phyloP scores from a whole-genome alignment of 2,797 vertebrate genomes.

The Siniperca obscura region DNA sequence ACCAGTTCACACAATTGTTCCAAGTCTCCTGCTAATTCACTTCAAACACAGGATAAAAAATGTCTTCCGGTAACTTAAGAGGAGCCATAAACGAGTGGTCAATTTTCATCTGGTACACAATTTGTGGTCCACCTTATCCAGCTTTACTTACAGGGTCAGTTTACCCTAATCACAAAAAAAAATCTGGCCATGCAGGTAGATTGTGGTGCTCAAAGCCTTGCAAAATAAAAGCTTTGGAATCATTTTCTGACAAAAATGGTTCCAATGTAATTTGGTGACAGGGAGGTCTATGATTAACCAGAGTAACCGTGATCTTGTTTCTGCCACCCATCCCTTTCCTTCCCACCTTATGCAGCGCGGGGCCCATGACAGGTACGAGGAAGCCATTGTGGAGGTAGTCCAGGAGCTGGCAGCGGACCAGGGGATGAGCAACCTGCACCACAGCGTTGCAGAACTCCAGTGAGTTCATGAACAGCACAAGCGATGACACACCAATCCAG shows the following conservation, averaged over 20 bases:
- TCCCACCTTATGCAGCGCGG: conserved; percentile 90
- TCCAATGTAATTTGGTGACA: background rate
- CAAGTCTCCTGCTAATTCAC: background rate
- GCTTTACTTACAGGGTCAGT: background rate
- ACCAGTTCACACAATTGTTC: conserved; percentile 2
- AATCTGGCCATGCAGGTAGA: background rate
- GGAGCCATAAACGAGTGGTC: background rate
- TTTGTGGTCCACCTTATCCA: background rate
- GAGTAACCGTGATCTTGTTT: background rate
- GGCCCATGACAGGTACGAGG: conserved; percentile 95
- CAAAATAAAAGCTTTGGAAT: background rate
- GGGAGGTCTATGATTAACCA: background rate
- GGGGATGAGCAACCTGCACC: conserved; percentile 94
- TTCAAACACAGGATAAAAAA: background rate
- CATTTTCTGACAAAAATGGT: background rate
- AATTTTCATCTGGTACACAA: background rate
- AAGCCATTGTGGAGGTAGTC: conserved; percentile 98
- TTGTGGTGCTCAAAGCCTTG: background rate
- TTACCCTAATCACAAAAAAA: background rate
- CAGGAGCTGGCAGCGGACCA: conserved; percentile 94
- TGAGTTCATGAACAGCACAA: conserved; percentile 97
- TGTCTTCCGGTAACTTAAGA: background rate
- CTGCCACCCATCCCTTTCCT: background rate
- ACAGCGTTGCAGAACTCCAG: conserved; percentile 98
- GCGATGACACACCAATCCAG: conserved; percentile 93